Evolutionary conservation across 2,797 vertebrate species (phyloP), one percentile per base, ranked within the genome.

Genomic region (Oryzias dopingdopingensis): DNA sequence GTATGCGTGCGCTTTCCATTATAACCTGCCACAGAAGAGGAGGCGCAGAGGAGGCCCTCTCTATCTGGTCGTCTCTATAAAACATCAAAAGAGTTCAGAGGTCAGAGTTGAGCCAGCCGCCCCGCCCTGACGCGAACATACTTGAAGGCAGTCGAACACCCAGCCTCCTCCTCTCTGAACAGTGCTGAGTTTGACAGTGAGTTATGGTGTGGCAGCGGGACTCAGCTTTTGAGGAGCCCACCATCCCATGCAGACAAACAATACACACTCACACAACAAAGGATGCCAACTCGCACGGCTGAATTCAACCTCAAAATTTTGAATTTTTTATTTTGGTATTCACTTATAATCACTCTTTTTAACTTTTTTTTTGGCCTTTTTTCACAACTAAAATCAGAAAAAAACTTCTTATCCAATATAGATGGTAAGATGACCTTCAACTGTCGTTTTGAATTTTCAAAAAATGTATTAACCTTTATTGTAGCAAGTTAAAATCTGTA

Each of bases 61-160:
- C 87, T 80, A 74, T 63, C 16, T 17, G 41, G 62, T 79, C 51
- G 57, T 82, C 81, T 85, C 79, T 81, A 86, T 84, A 83, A 82
- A 87, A 88, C 83, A 87, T 90, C 88, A 88, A 90, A 90, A 80
- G 84, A 83, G 73, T n/a, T 52, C 5, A 6, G 76, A 80, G 88
- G 84, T 88, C 80, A 88, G 86, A 88, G 88, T 85, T 88, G 83
- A 85, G 71, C 59, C 70, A 59, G 77, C 73, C 62, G 65, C 60
- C 66, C 66, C 70, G 47, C 37, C 69, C 49, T 13, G 17, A 72
- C 52, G 60, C 56, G 68, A 60, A 63, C 55, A 60, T 58, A 68
- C 70, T 51, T 14, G n/a, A 46, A 66, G 61, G 61, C 54, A 70
- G 29, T 22, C 51, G 61, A 60, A 49, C 42, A 44, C 29, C 57